phyloP scores from a whole-genome alignment of 1,140 invertebrate genomes.

The Apis dorsata region DNA sequence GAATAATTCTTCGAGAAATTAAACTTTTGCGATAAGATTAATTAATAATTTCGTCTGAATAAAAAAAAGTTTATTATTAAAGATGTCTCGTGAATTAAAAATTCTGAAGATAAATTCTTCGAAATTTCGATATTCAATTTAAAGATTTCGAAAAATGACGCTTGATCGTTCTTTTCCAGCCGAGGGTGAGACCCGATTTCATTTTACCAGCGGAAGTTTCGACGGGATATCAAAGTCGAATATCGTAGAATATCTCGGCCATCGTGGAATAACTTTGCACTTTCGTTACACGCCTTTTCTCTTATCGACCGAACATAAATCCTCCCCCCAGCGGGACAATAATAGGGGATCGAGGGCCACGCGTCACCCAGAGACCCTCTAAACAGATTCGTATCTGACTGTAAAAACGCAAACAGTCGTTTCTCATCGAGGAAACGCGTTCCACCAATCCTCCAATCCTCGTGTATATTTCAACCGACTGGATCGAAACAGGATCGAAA shows the following conservation, averaged over 20 bases:
- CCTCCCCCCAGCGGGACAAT: conserved; percentile 17
- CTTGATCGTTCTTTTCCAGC: too few relatives aligned
- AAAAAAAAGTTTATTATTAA: too few relatives aligned
- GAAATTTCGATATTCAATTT: too few relatives aligned
- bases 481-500: conserved; percentile 40
- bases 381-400: conserved; percentile 39
- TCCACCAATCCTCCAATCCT: conserved; percentile 16
- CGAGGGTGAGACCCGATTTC: background rate
- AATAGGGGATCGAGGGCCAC: conserved; percentile 9
- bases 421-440: conserved; percentile 48
- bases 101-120: too few relatives aligned
- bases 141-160: too few relatives aligned
- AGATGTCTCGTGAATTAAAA: too few relatives aligned
- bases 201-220: background rate
- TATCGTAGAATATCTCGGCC: conserved; percentile 44
- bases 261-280: conserved; percentile 50
- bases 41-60: too few relatives aligned
- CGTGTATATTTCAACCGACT: conserved; percentile 7
- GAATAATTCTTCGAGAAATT: too few relatives aligned
- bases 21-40: too few relatives aligned
- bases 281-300: conserved; percentile 50
- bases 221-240: conserved; percentile 16
- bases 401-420: conserved; percentile 53
- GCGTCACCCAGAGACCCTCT: conserved; percentile 36
- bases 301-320: conserved; percentile 61